Conservation (phyloP, 2,113 vertebrate genomes). For the Boleophthalmus pectinirostris region DNA sequence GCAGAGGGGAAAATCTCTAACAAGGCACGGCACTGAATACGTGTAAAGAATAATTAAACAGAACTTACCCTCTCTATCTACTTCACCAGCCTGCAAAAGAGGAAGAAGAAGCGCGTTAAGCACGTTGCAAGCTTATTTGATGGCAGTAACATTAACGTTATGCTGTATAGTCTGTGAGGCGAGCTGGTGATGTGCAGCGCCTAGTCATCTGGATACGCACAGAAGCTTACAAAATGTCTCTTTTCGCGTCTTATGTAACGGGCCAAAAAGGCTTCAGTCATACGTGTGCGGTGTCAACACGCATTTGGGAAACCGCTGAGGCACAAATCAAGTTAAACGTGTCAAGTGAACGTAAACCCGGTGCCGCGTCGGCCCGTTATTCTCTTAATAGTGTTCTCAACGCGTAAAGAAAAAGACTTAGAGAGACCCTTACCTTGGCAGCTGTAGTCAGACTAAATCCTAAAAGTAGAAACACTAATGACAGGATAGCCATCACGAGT, state of each 20-base stretch:
- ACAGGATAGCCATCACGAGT: slow-evolving; percentile 87
- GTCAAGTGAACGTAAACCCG: slow-evolving; percentile 4
- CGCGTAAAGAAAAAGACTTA: not conserved
- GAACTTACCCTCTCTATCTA: slow-evolving; percentile 75
- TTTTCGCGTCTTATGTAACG: slow-evolving; percentile 48
- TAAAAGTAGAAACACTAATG: slow-evolving; percentile 80
- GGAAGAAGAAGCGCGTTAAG: slow-evolving; percentile 34
- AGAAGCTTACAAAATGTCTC: slow-evolving; percentile 23
- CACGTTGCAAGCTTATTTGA: slow-evolving; percentile 8
- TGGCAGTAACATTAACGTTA: not conserved
- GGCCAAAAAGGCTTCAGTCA: slow-evolving; percentile 1
- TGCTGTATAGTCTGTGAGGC: not conserved
- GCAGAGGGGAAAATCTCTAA: not conserved
- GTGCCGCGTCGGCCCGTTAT: not conserved
- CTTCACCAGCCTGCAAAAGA: slow-evolving; percentile 72
- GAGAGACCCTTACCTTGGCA: slow-evolving; percentile 80
- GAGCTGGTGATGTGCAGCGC: slow-evolving; percentile 18
- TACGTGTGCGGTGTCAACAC: slow-evolving; percentile 49
- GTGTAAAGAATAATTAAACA: slow-evolving; percentile 9
- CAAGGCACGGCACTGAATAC: slow-evolving; percentile 1
- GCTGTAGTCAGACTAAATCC: slow-evolving; percentile 83
- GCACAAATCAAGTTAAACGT: slow-evolving; percentile 5
- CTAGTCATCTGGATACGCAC: slow-evolving; percentile 4
- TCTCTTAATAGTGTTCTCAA: not conserved
- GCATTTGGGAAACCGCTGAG: slow-evolving; percentile 29